Conservation (phyloP, 2,888 invertebrate species). For the Catocala fraxini region DNA sequence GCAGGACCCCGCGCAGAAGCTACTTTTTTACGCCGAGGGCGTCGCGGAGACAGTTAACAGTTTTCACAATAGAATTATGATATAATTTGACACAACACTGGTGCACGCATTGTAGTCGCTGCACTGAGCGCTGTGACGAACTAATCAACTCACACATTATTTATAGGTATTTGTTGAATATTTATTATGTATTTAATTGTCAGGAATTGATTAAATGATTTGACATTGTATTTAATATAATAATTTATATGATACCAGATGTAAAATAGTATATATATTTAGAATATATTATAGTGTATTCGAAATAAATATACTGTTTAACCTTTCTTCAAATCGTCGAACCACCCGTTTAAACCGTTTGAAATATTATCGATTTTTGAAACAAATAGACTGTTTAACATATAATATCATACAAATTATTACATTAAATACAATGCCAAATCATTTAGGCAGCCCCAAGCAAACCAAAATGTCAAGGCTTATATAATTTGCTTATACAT, state of each 20-base stretch:
- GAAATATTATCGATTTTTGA: too few species aligned
- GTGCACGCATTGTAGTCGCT: slow-evolving; percentile 50
- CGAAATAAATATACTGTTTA: too few species aligned
- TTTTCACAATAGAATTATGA: slow-evolving; percentile 87
- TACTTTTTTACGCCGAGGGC: slow-evolving; percentile 82
- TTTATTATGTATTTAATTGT: too few species aligned
- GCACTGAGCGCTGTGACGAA: slow-evolving; percentile 39
- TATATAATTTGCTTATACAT: slow-evolving; percentile 48
- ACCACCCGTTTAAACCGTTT: too few species aligned
- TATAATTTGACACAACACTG: slow-evolving; percentile 85
- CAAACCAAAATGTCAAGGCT: slow-evolving; percentile 37
- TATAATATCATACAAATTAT: not conserved
- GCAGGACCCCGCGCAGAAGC: slow-evolving; percentile 84
- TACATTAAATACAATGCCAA: not conserved
- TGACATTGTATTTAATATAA: not conserved
- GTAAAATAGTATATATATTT: too few species aligned
- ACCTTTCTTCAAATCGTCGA: too few species aligned
- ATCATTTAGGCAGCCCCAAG: not conserved
- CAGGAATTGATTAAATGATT: not conserved
- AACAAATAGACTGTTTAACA: too few species aligned
- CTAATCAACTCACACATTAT: slow-evolving; percentile 10
- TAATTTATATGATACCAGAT: too few species aligned
- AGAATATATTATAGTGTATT: too few species aligned
- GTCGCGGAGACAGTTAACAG: slow-evolving; percentile 85
- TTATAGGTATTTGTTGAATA: too few species aligned